Base-by-base conservation (phyloP, 2,113 vertebrate species). In the Bambusicola thoracicus region DNA sequence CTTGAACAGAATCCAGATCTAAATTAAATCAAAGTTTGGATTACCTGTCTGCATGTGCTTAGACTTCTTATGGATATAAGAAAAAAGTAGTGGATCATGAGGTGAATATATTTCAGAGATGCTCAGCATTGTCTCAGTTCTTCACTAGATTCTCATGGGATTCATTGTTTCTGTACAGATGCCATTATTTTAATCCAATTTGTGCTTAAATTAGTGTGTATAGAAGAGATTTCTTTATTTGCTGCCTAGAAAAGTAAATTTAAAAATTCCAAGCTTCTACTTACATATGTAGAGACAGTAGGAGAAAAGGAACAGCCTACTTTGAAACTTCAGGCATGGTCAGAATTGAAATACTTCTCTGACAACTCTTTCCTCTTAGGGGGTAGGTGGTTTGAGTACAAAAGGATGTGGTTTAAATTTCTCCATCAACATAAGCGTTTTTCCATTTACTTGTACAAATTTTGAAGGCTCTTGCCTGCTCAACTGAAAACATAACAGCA, bases 371-470 rank as follows among this genome's bases (percentile, higher is more conserved):
- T 27, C 59, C 32, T 84, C 12, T 66, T 70, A 58, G 32, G 55
- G 44, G 19, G 29, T 27, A 69, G 70, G 73, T 80, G n/a, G n/a
- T 79, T 73, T 49, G 21, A 73, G 29, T 41, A 92, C 48, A 69
- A 87, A 89, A 89, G n/a, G 40, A 80, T 85, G 70, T 74, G 49
- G 58, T n/a, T 92, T 92, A 58, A 18, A 85, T 94, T 91, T 82
- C 40, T 81, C 8, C 62, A 85, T 13, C 30, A 76, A 48, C 53
- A 58, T 76, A 80, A 87, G 41, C 2, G 8, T 73, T 94, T 94
- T 95, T 93, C 82, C 90, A 59, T 46, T 85, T 73, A 22, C 18
- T 14, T n/a, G 6, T 76, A 76, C 59, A 81, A 79, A 29, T 48
- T 81, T 68, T 87, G 58, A 48, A 85, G 34, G 8, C 56, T 87